These are phyloP conservation scores for Steatornis caripensis DNA, from an alignment of 2,113 vertebrate genomes.

Conservation along the genomic window DNA sequence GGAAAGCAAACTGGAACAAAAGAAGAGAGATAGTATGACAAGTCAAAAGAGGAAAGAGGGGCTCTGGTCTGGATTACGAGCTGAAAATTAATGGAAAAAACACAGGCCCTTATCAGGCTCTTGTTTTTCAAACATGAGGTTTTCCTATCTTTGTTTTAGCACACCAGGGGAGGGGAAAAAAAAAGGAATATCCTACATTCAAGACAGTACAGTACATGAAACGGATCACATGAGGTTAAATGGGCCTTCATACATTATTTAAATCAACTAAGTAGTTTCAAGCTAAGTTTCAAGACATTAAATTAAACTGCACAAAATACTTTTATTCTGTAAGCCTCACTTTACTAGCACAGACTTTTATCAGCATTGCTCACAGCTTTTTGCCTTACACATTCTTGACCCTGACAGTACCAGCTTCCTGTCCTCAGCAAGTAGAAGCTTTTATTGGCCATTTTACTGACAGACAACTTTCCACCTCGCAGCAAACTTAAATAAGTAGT, in stretches of 20 bases:
- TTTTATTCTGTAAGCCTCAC: background rate
- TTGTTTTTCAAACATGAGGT: background rate
- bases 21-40: background rate
- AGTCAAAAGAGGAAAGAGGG: background rate
- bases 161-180: background rate
- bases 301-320: background rate
- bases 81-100: background rate
- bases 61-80: background rate
- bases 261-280: background rate
- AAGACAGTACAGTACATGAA: background rate
- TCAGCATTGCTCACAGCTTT: background rate
- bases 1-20: background rate
- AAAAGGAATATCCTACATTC: background rate
- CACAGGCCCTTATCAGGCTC: background rate
- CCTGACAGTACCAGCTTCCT: background rate
- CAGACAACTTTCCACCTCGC: background rate
- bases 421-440: background rate
- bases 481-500: background rate
- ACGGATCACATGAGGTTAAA: background rate
- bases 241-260: background rate
- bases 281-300: background rate
- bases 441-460: background rate
- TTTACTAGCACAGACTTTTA: background rate
- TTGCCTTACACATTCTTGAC: background rate
- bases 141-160: constrained; percentile 15